Evolutionary conservation across 2,113 vertebrate species (phyloP).

Genomic region (Mirounga angustirostris): DNA sequence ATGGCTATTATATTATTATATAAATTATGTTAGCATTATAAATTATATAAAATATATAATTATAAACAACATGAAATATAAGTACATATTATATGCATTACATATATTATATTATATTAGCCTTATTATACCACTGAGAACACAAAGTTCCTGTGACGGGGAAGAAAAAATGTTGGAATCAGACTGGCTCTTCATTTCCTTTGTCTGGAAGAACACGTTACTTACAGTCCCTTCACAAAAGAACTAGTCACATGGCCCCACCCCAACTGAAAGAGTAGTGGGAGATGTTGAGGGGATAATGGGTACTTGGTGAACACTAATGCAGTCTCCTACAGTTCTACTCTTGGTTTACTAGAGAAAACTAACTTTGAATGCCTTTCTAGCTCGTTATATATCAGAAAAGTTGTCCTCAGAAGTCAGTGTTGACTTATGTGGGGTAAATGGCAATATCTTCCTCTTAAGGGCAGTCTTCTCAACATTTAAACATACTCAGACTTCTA

Average conservation of each 20-base stretch:
- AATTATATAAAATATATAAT: background rate
- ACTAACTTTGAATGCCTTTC: background rate
- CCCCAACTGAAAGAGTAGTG: background rate
- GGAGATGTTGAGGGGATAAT: background rate
- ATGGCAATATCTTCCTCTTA: background rate
- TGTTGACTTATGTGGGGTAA: background rate
- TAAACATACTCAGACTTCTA: background rate
- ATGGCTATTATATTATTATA: background rate
- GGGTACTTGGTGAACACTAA: background rate
- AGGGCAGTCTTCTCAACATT: background rate
- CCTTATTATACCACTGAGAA: background rate
- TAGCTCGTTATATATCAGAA: background rate
- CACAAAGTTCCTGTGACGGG: background rate
- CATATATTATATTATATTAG: background rate
- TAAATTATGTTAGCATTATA: background rate
- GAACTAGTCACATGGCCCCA: background rate
- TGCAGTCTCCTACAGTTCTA: background rate
- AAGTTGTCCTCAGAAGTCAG: background rate
- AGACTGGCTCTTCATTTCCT: background rate
- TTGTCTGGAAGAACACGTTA: background rate
- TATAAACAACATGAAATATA: background rate
- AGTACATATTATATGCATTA: background rate
- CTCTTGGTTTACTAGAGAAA: slow-evolving; percentile 21
- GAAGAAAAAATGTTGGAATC: background rate
- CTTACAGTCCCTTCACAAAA: background rate